phyloP scores from a whole-genome alignment of 2,888 invertebrate genomes.

The Lacanobia wlatinum region DNA sequence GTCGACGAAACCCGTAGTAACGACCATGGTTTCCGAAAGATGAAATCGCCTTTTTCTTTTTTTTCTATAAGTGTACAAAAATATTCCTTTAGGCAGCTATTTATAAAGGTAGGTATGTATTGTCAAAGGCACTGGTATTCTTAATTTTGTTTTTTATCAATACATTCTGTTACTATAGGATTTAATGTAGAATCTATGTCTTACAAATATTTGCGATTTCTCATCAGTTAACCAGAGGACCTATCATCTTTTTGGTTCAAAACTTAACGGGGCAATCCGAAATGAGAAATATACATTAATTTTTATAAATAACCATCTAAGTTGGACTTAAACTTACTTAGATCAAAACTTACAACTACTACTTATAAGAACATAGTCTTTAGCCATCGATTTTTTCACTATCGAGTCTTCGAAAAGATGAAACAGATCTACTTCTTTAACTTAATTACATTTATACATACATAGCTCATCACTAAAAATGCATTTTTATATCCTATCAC shows the following conservation, averaged over 20 bases:
- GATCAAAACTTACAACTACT: constrained; percentile 78
- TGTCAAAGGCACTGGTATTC: constrained; percentile 90
- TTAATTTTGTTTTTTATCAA: constrained; percentile 79
- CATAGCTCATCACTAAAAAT: constrained; percentile 90
- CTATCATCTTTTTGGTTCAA: constrained; percentile 86
- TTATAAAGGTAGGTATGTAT: constrained; percentile 89
- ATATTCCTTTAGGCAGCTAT: constrained; percentile 86
- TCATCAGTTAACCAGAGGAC: constrained; percentile 77
- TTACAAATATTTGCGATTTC: constrained; percentile 80
- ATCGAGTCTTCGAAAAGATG: constrained; percentile 90
- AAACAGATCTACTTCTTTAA: constrained; percentile 89
- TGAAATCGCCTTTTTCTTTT: constrained; percentile 78
- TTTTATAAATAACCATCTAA: constrained; percentile 89
- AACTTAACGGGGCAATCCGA: constrained; percentile 84
- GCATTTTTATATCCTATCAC: constrained; percentile 89
- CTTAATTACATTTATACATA: constrained; percentile 85
- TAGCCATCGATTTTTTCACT: constrained; percentile 87
- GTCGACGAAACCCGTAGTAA: constrained; percentile 65
- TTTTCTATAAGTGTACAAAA: constrained; percentile 87
- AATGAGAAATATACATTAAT: constrained; percentile 86
- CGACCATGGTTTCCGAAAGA: constrained; percentile 70
- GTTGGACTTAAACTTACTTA: constrained; percentile 87
- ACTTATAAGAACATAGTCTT: constrained; percentile 89
- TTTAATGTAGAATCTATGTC: constrained; percentile 70
- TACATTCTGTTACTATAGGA: constrained; percentile 75